These are phyloP conservation scores for Peromyscus attwateri DNA, from an alignment of 2,797 vertebrate species.

Conservation along the genomic window DNA sequence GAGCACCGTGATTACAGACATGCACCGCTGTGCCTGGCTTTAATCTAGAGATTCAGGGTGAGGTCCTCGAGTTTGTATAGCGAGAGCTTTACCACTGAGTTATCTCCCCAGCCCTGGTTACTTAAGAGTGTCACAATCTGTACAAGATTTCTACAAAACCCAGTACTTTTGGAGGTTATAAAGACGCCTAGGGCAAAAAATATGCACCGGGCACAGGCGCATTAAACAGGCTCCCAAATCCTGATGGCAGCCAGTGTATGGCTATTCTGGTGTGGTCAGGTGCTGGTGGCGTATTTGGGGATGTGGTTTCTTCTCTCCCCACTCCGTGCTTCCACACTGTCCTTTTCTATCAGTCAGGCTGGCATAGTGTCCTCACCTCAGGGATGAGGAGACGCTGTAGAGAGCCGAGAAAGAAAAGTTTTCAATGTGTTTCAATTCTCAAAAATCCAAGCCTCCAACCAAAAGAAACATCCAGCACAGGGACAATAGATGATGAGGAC, in stretches of 20 bases:
- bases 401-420: neutral
- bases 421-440: neutral
- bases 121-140: neutral
- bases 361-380: neutral
- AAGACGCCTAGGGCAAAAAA: neutral
- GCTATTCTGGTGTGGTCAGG: neutral
- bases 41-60: neutral
- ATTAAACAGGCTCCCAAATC: neutral
- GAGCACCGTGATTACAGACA: too few relatives aligned
- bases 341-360: neutral
- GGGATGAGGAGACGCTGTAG: neutral
- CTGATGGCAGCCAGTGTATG: neutral
- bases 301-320: neutral
- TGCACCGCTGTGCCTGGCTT: neutral
- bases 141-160: slow-evolving; percentile 31
- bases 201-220: neutral
- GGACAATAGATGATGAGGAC: neutral
- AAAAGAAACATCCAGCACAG: neutral
- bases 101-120: neutral
- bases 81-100: neutral
- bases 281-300: neutral
- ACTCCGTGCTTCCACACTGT: neutral
- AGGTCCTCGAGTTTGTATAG: neutral
- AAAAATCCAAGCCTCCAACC: neutral
- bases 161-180: neutral